phyloP scores from a whole-genome alignment of 2,888 invertebrate genomes.

The Diarsia mendica region DNA sequence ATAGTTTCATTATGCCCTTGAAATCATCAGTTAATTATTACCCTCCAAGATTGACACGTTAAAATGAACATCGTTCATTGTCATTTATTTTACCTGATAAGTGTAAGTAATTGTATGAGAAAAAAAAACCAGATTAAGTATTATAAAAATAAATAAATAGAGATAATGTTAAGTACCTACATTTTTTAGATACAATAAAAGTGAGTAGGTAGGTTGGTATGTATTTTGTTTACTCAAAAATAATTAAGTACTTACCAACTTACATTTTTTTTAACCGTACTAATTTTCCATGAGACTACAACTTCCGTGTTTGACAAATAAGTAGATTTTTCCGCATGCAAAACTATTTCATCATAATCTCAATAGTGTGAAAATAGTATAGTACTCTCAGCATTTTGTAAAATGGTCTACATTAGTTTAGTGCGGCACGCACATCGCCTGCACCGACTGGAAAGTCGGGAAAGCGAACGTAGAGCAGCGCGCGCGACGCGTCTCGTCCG shows the following conservation, averaged over 20 bases:
- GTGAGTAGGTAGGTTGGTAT: neutral
- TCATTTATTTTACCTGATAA: constrained; percentile 6
- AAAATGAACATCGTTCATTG: constrained; percentile 19
- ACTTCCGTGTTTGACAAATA: constrained; percentile 28
- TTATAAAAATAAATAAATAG: neutral
- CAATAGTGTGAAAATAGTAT: constrained; percentile 6
- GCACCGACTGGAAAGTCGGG: constrained; percentile 83
- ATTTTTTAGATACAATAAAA: neutral
- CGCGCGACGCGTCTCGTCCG: constrained; percentile 79
- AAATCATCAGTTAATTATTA: constrained; percentile 6
- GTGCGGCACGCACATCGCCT: constrained; percentile 60
- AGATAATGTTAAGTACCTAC: neutral
- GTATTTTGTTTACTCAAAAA: neutral
- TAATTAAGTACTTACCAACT: neutral
- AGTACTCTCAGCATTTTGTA: constrained; percentile 41
- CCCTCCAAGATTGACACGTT: neutral
- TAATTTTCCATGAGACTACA: constrained; percentile 9
- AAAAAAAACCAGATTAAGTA: constrained; percentile 13
- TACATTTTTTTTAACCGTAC: constrained; percentile 4
- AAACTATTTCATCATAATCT: constrained; percentile 14
- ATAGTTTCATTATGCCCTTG: neutral
- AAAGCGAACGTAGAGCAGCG: constrained; percentile 78
- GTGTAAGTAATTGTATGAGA: neutral
- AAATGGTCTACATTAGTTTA: constrained; percentile 69
- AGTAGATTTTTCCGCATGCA: constrained; percentile 1